Evolutionary conservation across 2,888 invertebrate species (phyloP).

Genomic region (Hypomecis atomaria): DNA sequence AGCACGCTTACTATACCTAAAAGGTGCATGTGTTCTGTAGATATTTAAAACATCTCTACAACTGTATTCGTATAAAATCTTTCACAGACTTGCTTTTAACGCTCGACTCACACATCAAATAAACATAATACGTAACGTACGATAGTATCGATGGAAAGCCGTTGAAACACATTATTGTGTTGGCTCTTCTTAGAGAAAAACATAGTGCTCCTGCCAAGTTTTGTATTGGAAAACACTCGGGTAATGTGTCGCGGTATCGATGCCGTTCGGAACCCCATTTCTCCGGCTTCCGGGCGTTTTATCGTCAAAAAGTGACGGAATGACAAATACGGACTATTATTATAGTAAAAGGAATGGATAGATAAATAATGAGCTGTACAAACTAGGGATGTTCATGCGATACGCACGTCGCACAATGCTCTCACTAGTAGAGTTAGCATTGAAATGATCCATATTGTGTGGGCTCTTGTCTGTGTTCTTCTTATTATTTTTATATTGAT

Average conservation of each 20-base stretch:
- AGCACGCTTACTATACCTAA: too few relatives aligned
- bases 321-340: conserved; percentile 30
- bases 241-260: conserved; percentile 45
- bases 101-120: background rate
- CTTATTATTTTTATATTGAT: too few relatives aligned
- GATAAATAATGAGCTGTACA: too few relatives aligned
- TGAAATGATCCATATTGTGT: too few relatives aligned
- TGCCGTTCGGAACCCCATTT: conserved; percentile 52
- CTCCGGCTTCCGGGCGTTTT: conserved; percentile 40
- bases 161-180: conserved; percentile 2
- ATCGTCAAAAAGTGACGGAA: conserved; percentile 33
- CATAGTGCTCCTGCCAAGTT: conserved; percentile 43
- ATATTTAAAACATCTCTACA: too few relatives aligned
- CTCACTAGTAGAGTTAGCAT: too few relatives aligned
- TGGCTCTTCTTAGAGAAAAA: conserved; percentile 18
- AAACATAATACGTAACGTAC: background rate
- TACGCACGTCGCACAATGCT: conserved; percentile 1
- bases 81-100: too few relatives aligned
- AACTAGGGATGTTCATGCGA: conserved; percentile 14
- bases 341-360: conserved; percentile 17
- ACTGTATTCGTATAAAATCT: too few relatives aligned
- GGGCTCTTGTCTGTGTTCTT: too few relatives aligned
- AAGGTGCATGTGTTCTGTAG: too few relatives aligned
- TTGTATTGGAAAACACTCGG: conserved; percentile 47
- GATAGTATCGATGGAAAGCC: background rate